Evolutionary conservation across 1,140 invertebrate species (phyloP), one percentile per base, ranked within the genome.

Genomic region (Ylistrum balloti): DNA sequence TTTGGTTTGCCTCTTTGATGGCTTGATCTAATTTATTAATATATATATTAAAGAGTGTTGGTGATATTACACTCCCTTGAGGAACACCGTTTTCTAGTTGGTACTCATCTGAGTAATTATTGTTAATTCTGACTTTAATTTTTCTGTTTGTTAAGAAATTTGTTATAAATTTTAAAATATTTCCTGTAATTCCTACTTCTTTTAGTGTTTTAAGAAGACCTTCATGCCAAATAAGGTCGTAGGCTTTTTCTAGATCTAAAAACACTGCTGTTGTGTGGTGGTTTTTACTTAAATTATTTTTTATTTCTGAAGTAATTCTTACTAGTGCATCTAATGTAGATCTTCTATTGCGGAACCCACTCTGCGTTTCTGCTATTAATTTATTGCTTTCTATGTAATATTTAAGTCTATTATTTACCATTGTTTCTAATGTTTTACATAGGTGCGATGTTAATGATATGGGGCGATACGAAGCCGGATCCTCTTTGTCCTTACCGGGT

Each of bases 11-110:
- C 1, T 1, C 9, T 45, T 45, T 45, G 0, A 17, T 1, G 41
- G 10, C 0, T 45, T 45, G 17, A 45, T 45, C 28, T 33, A 89
- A n/a, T 86, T 89, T 85, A 32, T 89, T 86, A 9, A 89, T 86
- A 13, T 85, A 38, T 28, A 89, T 86, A 86, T 89, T 89, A 86
- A 89, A 88, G 0, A 88, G 48, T 2, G 88, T 88, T 0, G 88
- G 88, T 0, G 38, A 48, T 5, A 88, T 56, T 13, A 89, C 88
- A 22, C 34, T 86, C 0, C 34, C 74, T 33, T 89, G 88, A 7
- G 88, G 88, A 0, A 33, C 86, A 3, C 88, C 88, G 22, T 89
- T 86, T 0, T 89, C 32, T 13, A 89, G 38, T 1, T 38, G 2
- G 32, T 56, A 10, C 11, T 1, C n/a, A 1, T 38, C 74, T 32